phyloP scores from a whole-genome alignment of 1,140 invertebrate species.

The Oncopodura yosiiana region DNA sequence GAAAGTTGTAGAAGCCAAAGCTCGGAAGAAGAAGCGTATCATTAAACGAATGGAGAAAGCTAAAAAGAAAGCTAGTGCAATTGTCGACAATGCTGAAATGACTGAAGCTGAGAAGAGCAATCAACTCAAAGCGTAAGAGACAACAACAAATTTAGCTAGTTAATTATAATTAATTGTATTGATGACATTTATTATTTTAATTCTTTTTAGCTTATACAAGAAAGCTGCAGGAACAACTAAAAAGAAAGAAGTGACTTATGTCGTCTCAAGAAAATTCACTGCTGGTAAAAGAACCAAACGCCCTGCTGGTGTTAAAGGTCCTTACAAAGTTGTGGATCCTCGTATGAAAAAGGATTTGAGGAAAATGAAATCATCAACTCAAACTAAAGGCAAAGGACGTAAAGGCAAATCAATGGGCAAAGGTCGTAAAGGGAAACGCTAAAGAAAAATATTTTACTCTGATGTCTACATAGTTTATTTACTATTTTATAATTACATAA shows the following conservation, averaged over 20 bases:
- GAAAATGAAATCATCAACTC: slow-evolving; percentile 53
- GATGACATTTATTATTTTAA: slow-evolving; percentile 14
- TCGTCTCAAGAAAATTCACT: slow-evolving; percentile 83
- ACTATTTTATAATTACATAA: too few relatives aligned
- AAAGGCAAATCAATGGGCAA: slow-evolving; percentile 4
- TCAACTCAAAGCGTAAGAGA: slow-evolving; percentile 78
- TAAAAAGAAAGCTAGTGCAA: slow-evolving; percentile 85
- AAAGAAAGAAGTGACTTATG: slow-evolving; percentile 85
- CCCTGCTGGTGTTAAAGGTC: slow-evolving; percentile 80
- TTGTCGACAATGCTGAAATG: slow-evolving; percentile 83
- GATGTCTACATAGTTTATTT: too few relatives aligned
- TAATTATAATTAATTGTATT: background rate
- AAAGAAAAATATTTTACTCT: too few relatives aligned
- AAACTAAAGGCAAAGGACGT: slow-evolving; percentile 39
- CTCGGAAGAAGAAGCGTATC: slow-evolving; percentile 86
- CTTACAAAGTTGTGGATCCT: slow-evolving; percentile 87
- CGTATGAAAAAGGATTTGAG: slow-evolving; percentile 90
- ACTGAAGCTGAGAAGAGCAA: slow-evolving; percentile 81
- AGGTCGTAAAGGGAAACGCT: slow-evolving; percentile 8
- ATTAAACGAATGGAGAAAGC: slow-evolving; percentile 79
- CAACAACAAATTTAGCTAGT: background rate
- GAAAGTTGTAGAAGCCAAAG: slow-evolving; percentile 96
- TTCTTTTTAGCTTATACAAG: slow-evolving; percentile 69
- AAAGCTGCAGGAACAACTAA: slow-evolving; percentile 71
- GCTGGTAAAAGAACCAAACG: slow-evolving; percentile 62